Evolutionary conservation across 2,113 vertebrate genomes (phyloP), one percentile per base, ranked within the genome.

Genomic region (Lophotis ruficrista): DNA sequence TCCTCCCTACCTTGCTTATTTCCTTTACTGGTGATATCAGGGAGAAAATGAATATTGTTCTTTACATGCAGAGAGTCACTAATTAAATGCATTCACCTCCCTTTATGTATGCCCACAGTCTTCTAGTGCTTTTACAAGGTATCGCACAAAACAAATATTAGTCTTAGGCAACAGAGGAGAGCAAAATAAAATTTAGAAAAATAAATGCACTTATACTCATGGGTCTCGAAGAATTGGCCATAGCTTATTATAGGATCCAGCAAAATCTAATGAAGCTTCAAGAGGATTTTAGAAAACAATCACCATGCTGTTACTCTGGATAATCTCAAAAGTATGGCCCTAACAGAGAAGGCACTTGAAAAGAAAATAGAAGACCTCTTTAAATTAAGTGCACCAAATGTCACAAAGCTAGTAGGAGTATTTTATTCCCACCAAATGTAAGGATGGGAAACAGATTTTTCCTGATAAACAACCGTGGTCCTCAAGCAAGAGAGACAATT

Each of bases 261-360:
- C 15, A 30, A 95, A 96, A 91, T 76, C 30, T 85, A 80, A 90
- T 91, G 61, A 78, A 91, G 71, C 54, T 82, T 82, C 72, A 85
- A 65, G 43, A 89, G 51, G 37, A 47, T 62, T 85, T 91, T 73
- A 57, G 62, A 66, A 85, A 93, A 77, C 25, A 93, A 41, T 51
- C 28, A 68, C 65, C 50, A 28, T 61, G 64, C 37, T 94, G n/a
- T 85, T 91, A 50, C 10, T 33, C 50, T 57, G 41, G 37, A 85
- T 50, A 69, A 70, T 50, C 45, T 85, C 78, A 57, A 45, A 83
- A 78, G 17, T 45, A 85, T 43, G 41, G 50, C 16, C 23, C 25
- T 90, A 93, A 61, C n/a, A 85, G 78, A 95, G 56, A 86, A 68
- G 23, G 41, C 43, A 87, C 37, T 83, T 43, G 53, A 65, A 87